These are phyloP conservation scores for Leguminivora glycinivorella DNA, from an alignment of 1,140 invertebrate genomes.

Conservation along the genomic window DNA sequence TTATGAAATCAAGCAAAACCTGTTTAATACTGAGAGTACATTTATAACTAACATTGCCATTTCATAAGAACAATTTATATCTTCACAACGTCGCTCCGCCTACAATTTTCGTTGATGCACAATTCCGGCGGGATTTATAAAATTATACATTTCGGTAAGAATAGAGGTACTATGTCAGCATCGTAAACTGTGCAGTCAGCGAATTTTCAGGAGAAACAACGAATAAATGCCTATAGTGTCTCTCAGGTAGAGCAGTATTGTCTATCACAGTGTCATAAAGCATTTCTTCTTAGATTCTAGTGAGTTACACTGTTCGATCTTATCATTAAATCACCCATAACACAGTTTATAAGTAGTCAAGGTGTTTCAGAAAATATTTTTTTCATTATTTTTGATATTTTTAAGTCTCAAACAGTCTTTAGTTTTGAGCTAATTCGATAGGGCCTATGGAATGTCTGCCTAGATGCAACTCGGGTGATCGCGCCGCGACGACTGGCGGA, in stretches of 20 bases:
- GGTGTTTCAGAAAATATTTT: slow-evolving; percentile 76
- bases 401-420: slow-evolving; percentile 77
- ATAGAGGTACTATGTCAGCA: slow-evolving; percentile 28
- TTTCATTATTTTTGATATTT: slow-evolving; percentile 66
- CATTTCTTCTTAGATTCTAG: slow-evolving; percentile 78
- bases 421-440: slow-evolving; percentile 74
- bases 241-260: slow-evolving; percentile 72
- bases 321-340: slow-evolving; percentile 76
- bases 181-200: not conserved
- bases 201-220: not conserved
- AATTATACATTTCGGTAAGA: not conserved
- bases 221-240: slow-evolving; percentile 66
- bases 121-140: not conserved
- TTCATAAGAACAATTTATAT: slow-evolving; percentile 57
- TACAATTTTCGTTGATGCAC: not conserved
- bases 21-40: slow-evolving; percentile 49
- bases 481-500: not conserved
- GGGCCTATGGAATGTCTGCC: slow-evolving; percentile 70
- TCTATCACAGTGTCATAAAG: slow-evolving; percentile 77
- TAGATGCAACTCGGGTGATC: slow-evolving; percentile 46
- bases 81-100: slow-evolving; percentile 37
- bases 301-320: slow-evolving; percentile 76
- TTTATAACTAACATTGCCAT: slow-evolving; percentile 48
- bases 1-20: slow-evolving; percentile 36
- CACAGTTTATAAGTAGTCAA: slow-evolving; percentile 70